phyloP scores from a whole-genome alignment of 2,888 invertebrate genomes.

The Ormyrus rosae region DNA sequence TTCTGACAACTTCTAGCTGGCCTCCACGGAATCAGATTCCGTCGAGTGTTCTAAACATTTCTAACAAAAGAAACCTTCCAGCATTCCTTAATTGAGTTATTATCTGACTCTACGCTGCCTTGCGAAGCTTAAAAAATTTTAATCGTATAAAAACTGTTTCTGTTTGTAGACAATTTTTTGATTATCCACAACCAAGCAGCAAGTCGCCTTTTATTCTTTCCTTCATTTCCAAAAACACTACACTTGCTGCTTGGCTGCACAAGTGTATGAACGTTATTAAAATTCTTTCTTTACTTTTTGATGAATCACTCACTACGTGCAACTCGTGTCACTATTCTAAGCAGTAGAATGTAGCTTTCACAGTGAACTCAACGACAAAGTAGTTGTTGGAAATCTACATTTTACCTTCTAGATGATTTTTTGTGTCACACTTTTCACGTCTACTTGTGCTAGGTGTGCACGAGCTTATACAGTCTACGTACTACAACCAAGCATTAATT shows the following conservation, averaged over 20 bases:
- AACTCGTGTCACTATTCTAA: slow-evolving; percentile 25
- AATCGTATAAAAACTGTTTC: slow-evolving; percentile 31
- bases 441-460: slow-evolving; percentile 21
- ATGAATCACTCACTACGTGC: slow-evolving; percentile 36
- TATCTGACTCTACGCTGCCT: slow-evolving; percentile 44
- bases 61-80: slow-evolving; percentile 25
- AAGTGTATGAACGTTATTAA: slow-evolving; percentile 31
- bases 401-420: background rate
- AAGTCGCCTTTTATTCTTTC: too few relatives aligned
- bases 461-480: slow-evolving; percentile 1
- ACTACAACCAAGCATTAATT: slow-evolving; percentile 30
- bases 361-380: background rate
- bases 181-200: background rate
- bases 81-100: slow-evolving; percentile 44
- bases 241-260: too few relatives aligned
- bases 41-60: background rate
- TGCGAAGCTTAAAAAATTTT: slow-evolving; percentile 50
- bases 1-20: background rate
- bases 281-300: slow-evolving; percentile 11
- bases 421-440: slow-evolving; percentile 5
- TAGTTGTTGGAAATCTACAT: background rate
- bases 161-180: slow-evolving; percentile 29
- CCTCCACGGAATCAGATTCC: background rate
- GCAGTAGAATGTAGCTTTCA: slow-evolving; percentile 5
- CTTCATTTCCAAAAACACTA: too few relatives aligned